Evolutionary conservation across 2,888 invertebrate genomes (phyloP), one percentile per base, ranked within the genome.

Genomic region (Arrhopalites spinosus): DNA sequence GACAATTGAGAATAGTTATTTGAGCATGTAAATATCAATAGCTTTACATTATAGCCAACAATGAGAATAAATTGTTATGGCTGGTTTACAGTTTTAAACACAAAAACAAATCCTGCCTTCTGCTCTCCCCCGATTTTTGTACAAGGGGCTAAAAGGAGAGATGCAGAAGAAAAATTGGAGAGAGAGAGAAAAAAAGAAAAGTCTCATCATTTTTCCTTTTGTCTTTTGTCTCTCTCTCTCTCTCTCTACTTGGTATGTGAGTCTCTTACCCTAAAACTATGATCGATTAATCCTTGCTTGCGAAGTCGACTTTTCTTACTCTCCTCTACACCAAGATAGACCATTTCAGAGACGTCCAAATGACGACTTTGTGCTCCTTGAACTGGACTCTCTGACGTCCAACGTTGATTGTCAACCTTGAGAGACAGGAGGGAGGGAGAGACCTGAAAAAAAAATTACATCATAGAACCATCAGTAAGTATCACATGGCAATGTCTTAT

Each of bases 341-440:
- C 78, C 77, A 80, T 77, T 66, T 82, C 82, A 25, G 82, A 82
- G 71, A 82, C 82, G 75, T 82, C 82, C 74, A 82, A 78, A 76
- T 81, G 81, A 23, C 82, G 56, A 50, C 81, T 82, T n/a, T n/a
- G n/a, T n/a, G 79, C 82, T 68, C 82, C 82, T 36, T 81, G 68
- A 30, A 63, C 47, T 3, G 80, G 79, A 30, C 77, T 77, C 61
- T 81, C 80, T n/a, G 79, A 78, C 29, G 77, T 77, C 79, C 79
- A 78, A 47, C 73, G 81, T 77, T 79, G 74, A 77, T 82, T 81
- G 79, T 81, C 81, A 68, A 82, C 81, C 79, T 66, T 79, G 74
- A 82, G 76, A 75, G 82, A 81, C 73, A 82, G 53, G 17, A 77
- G 70, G 64, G 78, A 78, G 43, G 81, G 81, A 23, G 81, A 79